Evolutionary conservation across 2,797 vertebrate genomes (phyloP).

Genomic region (Apogon hyalosoma): DNA sequence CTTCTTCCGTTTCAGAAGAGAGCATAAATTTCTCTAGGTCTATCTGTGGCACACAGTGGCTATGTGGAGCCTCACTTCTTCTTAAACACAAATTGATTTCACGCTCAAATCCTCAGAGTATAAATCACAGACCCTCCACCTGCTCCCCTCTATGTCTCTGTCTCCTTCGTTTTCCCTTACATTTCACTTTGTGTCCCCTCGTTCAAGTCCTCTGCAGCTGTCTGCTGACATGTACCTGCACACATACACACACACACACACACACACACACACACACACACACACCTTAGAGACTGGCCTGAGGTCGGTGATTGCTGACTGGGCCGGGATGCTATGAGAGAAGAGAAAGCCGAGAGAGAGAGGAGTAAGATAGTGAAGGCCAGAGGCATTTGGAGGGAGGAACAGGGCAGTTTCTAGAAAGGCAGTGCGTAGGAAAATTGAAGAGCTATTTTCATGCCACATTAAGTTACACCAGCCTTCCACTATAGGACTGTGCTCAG

Average conservation of each 20-base stretch:
- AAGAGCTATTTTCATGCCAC: constrained; percentile 81
- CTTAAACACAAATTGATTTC: constrained; percentile 74
- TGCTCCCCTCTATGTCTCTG: constrained; percentile 35
- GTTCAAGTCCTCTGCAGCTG: constrained; percentile 3
- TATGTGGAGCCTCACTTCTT: constrained; percentile 49
- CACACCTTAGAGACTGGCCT: constrained; percentile 9
- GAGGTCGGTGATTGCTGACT: constrained; percentile 47
- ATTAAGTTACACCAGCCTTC: constrained; percentile 76
- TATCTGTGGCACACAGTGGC: constrained; percentile 50
- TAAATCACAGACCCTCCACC: constrained; percentile 64
- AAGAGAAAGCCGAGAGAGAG: constrained; percentile 22
- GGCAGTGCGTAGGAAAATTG: constrained; percentile 69
- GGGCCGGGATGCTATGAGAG: constrained; percentile 33
- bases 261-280: constrained; percentile 13
- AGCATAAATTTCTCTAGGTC: constrained; percentile 61
- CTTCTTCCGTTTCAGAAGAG: constrained; percentile 40
- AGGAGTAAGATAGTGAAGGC: constrained; percentile 50
- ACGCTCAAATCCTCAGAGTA: constrained; percentile 56
- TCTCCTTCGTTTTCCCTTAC: constrained; percentile 28
- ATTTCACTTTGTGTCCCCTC: constrained; percentile 40
- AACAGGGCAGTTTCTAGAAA: constrained; percentile 62
- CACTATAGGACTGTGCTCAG: constrained; percentile 54
- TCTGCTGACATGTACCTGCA: constrained; percentile 29
- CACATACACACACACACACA: constrained; percentile 4
- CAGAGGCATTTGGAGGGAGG: constrained; percentile 57